These are phyloP conservation scores for Papilio helenus DNA, from an alignment of 1,140 invertebrate species.

Conservation along the genomic window DNA sequence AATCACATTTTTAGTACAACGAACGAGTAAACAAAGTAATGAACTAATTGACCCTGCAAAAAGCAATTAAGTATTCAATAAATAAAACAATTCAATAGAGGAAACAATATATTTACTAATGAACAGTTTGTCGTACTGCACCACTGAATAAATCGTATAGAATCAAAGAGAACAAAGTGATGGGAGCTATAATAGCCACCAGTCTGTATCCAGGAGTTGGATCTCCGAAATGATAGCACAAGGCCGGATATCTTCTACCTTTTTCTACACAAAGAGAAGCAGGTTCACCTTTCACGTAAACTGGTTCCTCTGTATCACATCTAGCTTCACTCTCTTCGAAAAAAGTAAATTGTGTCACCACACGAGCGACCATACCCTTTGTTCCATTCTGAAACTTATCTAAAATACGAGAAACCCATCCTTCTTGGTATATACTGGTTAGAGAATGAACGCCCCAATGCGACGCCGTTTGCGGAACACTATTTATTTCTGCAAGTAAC, in stretches of 20 bases:
- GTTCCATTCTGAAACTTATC: constrained; percentile 59
- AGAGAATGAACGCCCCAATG: constrained; percentile 55
- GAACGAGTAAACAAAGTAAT: background rate
- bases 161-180: constrained; percentile 70
- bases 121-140: constrained; percentile 65
- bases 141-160: constrained; percentile 75
- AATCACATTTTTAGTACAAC: background rate
- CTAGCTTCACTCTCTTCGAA: constrained; percentile 54
- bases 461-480: constrained; percentile 23
- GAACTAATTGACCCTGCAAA: background rate
- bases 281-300: constrained; percentile 61
- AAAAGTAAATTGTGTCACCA: constrained; percentile 70
- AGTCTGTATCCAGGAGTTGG: constrained; percentile 68
- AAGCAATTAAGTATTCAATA: background rate
- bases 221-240: constrained; percentile 71
- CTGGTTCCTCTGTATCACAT: constrained; percentile 63
- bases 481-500: background rate
- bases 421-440: constrained; percentile 55
- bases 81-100: background rate
- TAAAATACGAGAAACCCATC: constrained; percentile 53
- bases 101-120: background rate
- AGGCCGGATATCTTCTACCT: constrained; percentile 56
- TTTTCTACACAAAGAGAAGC: constrained; percentile 65
- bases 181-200: constrained; percentile 65
- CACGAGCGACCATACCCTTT: constrained; percentile 55